A percentile compares a stretch with the other conserved stretches of the same genome.
These are phyloP conservation scores for Hippolais icterina DNA, from an alignment of 2,113 vertebrate species.

Conservation along the genomic window DNA sequence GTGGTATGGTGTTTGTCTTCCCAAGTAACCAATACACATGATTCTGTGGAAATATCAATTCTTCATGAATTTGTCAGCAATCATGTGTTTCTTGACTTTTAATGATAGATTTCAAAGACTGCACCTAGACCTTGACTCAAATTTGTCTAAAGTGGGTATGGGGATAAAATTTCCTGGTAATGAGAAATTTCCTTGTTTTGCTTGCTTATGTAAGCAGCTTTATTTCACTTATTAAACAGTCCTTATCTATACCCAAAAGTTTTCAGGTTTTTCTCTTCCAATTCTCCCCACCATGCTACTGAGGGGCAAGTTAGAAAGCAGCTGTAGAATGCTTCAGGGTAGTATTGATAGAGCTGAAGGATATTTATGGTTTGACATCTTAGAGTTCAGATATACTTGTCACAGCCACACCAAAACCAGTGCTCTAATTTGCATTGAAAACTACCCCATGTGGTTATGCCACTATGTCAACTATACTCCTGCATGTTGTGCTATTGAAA, in stretches of 20 bases:
- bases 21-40: accelerated
- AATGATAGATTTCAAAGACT: neutral
- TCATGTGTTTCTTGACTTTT: neutral
- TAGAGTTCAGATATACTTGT: neutral
- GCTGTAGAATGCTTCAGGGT: neutral
- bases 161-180: neutral
- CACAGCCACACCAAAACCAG: neutral
- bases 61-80: neutral
- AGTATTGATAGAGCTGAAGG: accelerated
- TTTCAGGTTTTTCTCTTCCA: neutral
- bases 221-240: neutral
- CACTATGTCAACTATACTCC: neutral
- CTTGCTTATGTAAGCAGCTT: accelerated
- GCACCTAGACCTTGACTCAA: neutral
- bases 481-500: neutral
- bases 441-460: neutral
- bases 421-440: neutral
- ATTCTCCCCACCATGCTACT: neutral
- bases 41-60: neutral
- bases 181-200: neutral
- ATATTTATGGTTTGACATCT: neutral
- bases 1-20: neutral
- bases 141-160: neutral
- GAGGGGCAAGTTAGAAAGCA: neutral
- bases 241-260: neutral